Evolutionary conservation across 2,888 invertebrate genomes (phyloP).

Genomic region (Microplitis manilae): DNA sequence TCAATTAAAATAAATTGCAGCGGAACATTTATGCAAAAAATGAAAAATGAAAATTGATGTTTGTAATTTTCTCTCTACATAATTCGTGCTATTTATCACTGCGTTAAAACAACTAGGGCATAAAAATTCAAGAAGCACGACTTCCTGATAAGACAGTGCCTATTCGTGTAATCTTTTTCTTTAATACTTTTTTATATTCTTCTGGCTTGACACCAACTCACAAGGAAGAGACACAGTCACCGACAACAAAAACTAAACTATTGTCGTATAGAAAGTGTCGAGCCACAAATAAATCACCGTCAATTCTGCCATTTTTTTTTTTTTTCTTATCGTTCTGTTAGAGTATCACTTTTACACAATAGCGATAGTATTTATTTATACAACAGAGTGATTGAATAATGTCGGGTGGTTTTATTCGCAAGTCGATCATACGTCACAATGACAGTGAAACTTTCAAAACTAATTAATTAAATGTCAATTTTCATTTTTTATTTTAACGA

Average conservation of each 20-base stretch:
- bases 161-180: slow-evolving; percentile 12
- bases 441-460: background rate
- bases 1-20: background rate
- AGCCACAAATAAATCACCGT: background rate
- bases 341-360: background rate
- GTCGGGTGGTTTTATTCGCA: too few relatives aligned
- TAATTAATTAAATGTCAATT: background rate
- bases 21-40: background rate
- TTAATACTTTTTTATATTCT: slow-evolving; percentile 1
- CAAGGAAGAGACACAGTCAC: background rate
- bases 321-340: background rate
- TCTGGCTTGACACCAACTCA: background rate
- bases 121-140: slow-evolving; percentile 26
- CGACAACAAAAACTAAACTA: background rate
- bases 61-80: background rate
- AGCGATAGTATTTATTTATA: background rate
- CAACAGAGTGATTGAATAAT: background rate
- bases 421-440: background rate
- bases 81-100: background rate
- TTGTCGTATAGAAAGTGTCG: background rate
- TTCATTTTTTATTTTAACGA: background rate
- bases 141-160: slow-evolving; percentile 26
- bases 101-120: slow-evolving; percentile 7
- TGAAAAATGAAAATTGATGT: too few relatives aligned
- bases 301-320: background rate